These are phyloP conservation scores for Sminthurides aquaticus DNA, from an alignment of 2,888 invertebrate genomes.

Conservation along the genomic window DNA sequence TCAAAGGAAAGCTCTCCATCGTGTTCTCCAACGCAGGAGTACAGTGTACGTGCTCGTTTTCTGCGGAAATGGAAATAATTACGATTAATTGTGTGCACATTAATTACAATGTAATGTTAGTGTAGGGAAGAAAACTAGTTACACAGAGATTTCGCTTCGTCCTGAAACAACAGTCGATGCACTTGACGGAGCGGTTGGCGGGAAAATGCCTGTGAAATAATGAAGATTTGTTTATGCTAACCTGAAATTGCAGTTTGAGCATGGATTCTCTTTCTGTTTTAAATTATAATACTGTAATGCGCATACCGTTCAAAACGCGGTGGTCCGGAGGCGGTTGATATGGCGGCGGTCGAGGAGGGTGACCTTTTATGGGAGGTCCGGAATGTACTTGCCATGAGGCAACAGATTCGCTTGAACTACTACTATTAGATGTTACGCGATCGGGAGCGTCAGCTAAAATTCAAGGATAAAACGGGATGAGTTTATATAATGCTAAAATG, in stretches of 20 bases:
- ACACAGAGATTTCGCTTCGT: neutral
- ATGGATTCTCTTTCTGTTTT: neutral
- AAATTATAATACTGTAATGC: slow-evolving; percentile 29
- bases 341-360: slow-evolving; percentile 41
- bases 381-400: slow-evolving; percentile 42
- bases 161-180: no score
- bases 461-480: neutral
- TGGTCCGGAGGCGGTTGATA: slow-evolving; percentile 43
- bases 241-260: neutral
- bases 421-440: slow-evolving; percentile 40
- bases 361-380: slow-evolving; percentile 21
- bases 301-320: slow-evolving; percentile 38
- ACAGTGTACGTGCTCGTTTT: slow-evolving; percentile 84
- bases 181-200: neutral
- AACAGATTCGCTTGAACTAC: slow-evolving; percentile 43
- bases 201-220: neutral
- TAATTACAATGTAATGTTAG: neutral
- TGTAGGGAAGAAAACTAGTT: neutral
- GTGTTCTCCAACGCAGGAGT: slow-evolving; percentile 92
- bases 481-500: no score
- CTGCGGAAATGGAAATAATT: slow-evolving; percentile 36
- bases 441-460: slow-evolving; percentile 20
- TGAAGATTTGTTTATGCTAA: neutral
- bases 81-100: neutral
- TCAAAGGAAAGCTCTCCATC: slow-evolving; percentile 96